Base-by-base conservation (phyloP, 2,113 vertebrate species). In the Zingel zingel region DNA sequence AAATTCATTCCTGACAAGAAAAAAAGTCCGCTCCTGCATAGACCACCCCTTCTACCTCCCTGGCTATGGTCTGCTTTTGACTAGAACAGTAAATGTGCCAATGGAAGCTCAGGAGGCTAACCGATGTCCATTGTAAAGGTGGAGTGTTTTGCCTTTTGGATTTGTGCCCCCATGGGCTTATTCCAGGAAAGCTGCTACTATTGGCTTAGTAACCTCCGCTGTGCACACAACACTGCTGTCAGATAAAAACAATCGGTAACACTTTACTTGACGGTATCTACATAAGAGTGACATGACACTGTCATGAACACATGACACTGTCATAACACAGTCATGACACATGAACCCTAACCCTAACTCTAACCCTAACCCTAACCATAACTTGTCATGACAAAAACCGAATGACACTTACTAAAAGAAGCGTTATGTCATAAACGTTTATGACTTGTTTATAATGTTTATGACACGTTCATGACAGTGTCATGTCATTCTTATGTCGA, bases 101-200 rank as follows among this genome's bases (percentile, higher is more conserved):
- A 77, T 74, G 25, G 79, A 82, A 78, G 81, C 84, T 91, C 87
- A 64, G 76, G 81, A 68, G 77, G 66, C 63, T 63, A 86, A 87
- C 78, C 72, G 30, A 47, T 84, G 82, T 77, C 69, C 51, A 71
- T 77, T 88, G 87, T 77, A 78, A 88, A 88, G 83, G 64, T 87
- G 83, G 70, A 77, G 79, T 83, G 80, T 86, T 83, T 88, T 91
- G 81, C 85, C 79, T 90, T 89, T 93, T 93, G 86, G 86, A 89
- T 57, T 30, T 61, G 77, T 85, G 88, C 86, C 91, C 76, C 90
- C 68, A 25, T 69, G 76, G 82, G 80, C 85, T 92, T 84, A 83
- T 91, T 91, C 81, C 83, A 82, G 67, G 74, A 82, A 83, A 89
- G 73, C 82, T 84, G 66, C 84, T 86, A 50, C 76, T 77, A 59